A percentile compares a stretch with the other conserved stretches of the same genome.
These are phyloP conservation scores for Spheniscus humboldti DNA, from an alignment of 2,797 vertebrate species.

Conservation along the genomic window DNA sequence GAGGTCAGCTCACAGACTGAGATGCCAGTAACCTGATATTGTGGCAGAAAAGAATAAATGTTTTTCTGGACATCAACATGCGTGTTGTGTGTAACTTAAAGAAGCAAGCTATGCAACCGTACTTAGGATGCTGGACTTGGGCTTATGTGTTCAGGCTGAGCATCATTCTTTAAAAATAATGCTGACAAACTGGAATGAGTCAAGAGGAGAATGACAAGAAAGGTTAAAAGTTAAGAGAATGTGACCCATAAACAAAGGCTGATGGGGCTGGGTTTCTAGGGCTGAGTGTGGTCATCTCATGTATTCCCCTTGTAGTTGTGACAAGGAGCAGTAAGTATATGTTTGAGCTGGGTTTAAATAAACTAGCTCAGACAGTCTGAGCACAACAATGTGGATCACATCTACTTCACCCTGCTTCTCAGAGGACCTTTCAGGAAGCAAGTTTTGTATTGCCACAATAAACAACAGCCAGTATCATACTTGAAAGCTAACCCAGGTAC, in stretches of 20 bases:
- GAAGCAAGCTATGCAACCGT: not conserved
- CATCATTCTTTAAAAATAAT: not conserved
- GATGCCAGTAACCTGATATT: not conserved
- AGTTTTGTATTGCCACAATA: not conserved
- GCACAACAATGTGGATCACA: not conserved
- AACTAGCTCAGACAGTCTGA: not conserved
- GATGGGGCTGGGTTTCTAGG: not conserved
- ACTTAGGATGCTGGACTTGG: accelerated
- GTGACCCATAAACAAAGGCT: not conserved
- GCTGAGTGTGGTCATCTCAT: not conserved
- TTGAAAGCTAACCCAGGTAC: not conserved
- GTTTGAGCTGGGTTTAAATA: not conserved
- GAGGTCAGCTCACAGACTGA: not conserved
- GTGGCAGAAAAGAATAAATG: not conserved
- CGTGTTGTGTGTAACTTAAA: accelerated
- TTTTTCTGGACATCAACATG: not conserved
- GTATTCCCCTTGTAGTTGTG: not conserved
- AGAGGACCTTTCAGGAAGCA: not conserved
- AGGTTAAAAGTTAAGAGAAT: not conserved
- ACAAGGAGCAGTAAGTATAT: not conserved
- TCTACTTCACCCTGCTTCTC: not conserved
- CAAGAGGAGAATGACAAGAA: not conserved
- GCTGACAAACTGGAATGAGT: not conserved
- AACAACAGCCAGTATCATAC: not conserved
- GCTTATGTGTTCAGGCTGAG: not conserved